Conservation (phyloP, 30 jellyfish, hydroid and myxozoan species). For the Chrysaora quinquecirrha region DNA sequence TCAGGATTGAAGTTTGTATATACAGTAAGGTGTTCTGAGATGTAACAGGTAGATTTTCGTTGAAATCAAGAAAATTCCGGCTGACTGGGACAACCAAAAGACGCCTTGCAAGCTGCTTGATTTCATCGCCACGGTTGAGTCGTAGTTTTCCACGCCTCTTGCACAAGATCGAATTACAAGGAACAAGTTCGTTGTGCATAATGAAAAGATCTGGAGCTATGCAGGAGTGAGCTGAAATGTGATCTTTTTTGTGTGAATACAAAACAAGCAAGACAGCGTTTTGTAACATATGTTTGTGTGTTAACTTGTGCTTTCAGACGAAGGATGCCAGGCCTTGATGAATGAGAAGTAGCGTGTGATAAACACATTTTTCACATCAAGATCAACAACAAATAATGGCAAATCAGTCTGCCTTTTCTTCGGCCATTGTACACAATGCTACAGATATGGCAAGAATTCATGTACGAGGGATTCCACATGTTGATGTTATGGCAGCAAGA, state of each 20-base stretch:
- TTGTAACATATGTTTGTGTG: neutral
- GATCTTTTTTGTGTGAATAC: neutral
- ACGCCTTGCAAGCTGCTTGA: neutral
- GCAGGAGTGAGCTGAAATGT: neutral
- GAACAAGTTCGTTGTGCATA: slow-evolving; percentile 3
- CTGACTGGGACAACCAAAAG: no score
- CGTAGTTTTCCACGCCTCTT: slow-evolving; percentile 53
- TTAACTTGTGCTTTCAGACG: neutral
- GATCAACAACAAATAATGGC: slow-evolving; percentile 30
- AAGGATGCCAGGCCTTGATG: neutral
- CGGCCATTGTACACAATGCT: slow-evolving; percentile 68
- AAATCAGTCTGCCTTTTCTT: slow-evolving; percentile 62
- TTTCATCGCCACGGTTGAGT: slow-evolving; percentile 39
- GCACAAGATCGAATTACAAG: slow-evolving; percentile 36
- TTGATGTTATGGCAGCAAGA: slow-evolving; percentile 63
- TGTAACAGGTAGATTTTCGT: neutral
- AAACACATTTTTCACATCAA: neutral
- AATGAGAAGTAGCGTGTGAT: neutral
- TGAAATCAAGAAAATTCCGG: no score
- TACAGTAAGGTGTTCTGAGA: neutral
- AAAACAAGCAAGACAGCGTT: neutral
- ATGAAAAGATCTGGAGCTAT: neutral
- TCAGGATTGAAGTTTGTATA: no score
- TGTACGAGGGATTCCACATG: slow-evolving; percentile 45
- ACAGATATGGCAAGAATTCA: slow-evolving; percentile 50